Evolutionary conservation across 1,140 invertebrate genomes (phyloP).

Genomic region (Carcinoscorpius rotundicauda): DNA sequence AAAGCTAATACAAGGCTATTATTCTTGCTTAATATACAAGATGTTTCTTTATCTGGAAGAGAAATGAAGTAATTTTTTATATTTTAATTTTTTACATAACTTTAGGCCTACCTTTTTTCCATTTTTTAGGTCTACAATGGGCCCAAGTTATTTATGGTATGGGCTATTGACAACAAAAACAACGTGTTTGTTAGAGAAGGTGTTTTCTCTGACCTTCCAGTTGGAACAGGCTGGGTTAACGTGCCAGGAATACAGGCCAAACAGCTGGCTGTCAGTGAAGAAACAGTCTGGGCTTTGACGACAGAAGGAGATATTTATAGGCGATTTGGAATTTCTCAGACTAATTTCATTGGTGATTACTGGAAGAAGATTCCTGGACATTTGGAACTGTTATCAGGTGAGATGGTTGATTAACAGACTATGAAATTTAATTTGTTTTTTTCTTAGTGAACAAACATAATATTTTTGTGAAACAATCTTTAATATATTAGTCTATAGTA

Average conservation of each 20-base stretch:
- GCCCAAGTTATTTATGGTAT: constrained; percentile 40
- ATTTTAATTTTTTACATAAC: too few species aligned
- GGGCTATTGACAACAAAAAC: constrained; percentile 41
- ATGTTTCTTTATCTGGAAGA: too few species aligned
- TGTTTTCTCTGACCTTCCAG: constrained; percentile 39
- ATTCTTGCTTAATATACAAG: too few species aligned
- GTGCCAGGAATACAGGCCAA: constrained; percentile 39
- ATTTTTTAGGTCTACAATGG: constrained; percentile 35
- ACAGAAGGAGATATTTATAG: constrained; percentile 37
- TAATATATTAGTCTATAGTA: too few species aligned
- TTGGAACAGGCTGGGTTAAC: constrained; percentile 41
- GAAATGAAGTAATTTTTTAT: too few species aligned
- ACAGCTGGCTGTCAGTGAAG: constrained; percentile 38
- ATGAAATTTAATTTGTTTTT: too few species aligned
- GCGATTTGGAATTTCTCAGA: constrained; percentile 37
- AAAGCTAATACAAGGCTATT: too few species aligned
- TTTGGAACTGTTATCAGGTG: constrained; percentile 37
- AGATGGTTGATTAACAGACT: too few species aligned
- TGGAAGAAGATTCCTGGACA: constrained; percentile 42
- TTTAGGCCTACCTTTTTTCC: neutral
- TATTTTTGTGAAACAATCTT: too few species aligned
- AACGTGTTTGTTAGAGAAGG: constrained; percentile 41
- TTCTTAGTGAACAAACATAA: too few species aligned
- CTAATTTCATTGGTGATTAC: constrained; percentile 41
- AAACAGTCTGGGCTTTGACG: constrained; percentile 40